Conservation (phyloP, 2,797 vertebrate genomes). For the Clarias pachynema region DNA sequence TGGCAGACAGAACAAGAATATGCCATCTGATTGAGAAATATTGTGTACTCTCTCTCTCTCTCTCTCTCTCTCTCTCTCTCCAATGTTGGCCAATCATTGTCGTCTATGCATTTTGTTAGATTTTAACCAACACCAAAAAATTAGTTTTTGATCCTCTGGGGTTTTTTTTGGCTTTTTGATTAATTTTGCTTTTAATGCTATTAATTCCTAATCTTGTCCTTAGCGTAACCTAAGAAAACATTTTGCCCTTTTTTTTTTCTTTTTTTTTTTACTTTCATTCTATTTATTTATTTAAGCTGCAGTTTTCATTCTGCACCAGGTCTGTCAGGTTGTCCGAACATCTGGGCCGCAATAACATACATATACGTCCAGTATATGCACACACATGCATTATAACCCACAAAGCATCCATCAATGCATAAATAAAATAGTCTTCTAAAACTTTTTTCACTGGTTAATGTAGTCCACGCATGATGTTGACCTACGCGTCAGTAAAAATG, state of each 20-base stretch:
- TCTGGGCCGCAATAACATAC: not conserved
- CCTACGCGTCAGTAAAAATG: constrained; percentile 14
- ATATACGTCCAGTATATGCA: not conserved
- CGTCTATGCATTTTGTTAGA: not conserved
- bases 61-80: not conserved
- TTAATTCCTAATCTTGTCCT: not conserved
- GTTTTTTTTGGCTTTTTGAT: too few species aligned
- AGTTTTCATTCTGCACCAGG: not conserved
- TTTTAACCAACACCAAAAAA: not conserved
- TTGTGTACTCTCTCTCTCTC: not conserved
- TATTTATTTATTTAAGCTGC: not conserved
- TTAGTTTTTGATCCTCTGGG: not conserved
- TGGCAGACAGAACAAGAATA: not conserved
- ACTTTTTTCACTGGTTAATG: not conserved
- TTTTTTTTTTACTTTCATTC: too few species aligned
- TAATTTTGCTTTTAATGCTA: too few species aligned
- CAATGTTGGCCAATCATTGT: not conserved
- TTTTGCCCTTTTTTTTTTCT: too few species aligned
- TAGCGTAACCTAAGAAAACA: not conserved
- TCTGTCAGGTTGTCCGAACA: not conserved
- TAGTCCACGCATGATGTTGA: constrained; percentile 14
- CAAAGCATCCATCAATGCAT: not conserved
- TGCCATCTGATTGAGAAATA: not conserved
- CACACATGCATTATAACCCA: not conserved
- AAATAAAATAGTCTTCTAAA: constrained; percentile 16